A percentile compares a stretch with the other conserved stretches of the same genome.
Evolutionary conservation across 2,888 invertebrate species (phyloP).

Genomic region (Bombyx huttoni): DNA sequence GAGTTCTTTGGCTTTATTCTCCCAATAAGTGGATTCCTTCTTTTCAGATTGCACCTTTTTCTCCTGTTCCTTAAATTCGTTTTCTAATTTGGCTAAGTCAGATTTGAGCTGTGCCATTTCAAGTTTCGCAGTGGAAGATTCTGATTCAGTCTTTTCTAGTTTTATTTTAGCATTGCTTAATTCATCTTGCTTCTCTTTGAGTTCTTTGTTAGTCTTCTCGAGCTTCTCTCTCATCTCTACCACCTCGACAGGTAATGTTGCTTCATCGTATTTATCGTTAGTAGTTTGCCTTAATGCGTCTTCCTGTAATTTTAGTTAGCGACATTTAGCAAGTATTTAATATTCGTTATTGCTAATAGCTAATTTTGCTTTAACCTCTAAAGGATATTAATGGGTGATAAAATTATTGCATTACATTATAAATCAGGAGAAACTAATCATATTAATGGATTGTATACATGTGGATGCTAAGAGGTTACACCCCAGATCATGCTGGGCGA

Average conservation of each 20-base stretch:
- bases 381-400: no score
- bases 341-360: background rate
- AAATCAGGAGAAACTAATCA: no score
- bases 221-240: constrained; percentile 63
- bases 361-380: no score
- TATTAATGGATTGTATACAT: background rate
- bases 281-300: constrained; percentile 55
- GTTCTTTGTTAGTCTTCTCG: constrained; percentile 36
- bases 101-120: constrained; percentile 56
- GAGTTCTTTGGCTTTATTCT: constrained; percentile 74
- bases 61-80: constrained; percentile 76
- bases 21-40: constrained; percentile 76
- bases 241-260: constrained; percentile 61
- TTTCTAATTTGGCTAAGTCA: constrained; percentile 51
- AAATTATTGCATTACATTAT: no score
- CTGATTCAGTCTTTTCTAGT: constrained; percentile 55
- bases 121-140: constrained; percentile 43
- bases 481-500: background rate
- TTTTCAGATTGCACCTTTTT: constrained; percentile 72
- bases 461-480: background rate
- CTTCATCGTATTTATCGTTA: constrained; percentile 58
- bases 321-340: background rate
- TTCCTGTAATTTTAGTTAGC: constrained; percentile 31
- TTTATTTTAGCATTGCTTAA: constrained; percentile 37
- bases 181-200: constrained; percentile 49